Percentiles rank a stretch among this genome's conserved stretches.
Conservation (phyloP, 2,113 vertebrate species). For the Irena cyanogastra region DNA sequence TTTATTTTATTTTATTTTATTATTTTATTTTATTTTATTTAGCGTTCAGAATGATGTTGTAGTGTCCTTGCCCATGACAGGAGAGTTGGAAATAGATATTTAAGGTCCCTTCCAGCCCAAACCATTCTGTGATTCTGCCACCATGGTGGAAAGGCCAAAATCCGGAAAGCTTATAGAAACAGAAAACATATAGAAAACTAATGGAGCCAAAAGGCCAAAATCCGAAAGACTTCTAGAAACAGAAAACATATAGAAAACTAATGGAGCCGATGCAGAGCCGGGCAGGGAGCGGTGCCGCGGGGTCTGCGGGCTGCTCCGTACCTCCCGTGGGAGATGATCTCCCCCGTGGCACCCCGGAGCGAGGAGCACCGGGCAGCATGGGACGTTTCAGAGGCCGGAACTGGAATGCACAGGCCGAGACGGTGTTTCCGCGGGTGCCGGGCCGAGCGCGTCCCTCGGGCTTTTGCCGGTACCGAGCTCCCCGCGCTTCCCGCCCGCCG, state of each 20-base stretch:
- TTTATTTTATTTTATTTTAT: too few relatives aligned
- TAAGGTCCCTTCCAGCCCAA: neutral
- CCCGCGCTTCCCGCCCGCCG: rapidly evolving
- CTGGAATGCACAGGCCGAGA: rapidly evolving
- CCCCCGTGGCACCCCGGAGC: rapidly evolving
- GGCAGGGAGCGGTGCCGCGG: rapidly evolving
- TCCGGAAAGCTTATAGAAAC: rapidly evolving
- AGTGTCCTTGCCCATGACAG: neutral
- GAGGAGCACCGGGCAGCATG: neutral
- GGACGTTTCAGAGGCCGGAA: rapidly evolving
- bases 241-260: too few relatives aligned
- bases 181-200: too few relatives aligned
- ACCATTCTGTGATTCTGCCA: neutral
- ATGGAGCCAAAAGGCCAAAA: neutral
- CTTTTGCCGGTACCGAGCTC: rapidly evolving
- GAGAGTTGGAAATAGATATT: neutral
- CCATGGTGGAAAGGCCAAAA: neutral
- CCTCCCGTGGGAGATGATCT: rapidly evolving
- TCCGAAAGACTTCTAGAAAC: rapidly evolving
- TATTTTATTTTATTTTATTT: neutral
- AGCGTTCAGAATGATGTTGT: neutral
- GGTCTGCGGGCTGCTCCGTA: rapidly evolving
- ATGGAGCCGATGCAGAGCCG: rapidly evolving
- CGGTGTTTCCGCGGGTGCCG: rapidly evolving
- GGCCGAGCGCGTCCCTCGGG: rapidly evolving